Conservation (phyloP, 2,888 invertebrate species). For the Apamea sordens region DNA sequence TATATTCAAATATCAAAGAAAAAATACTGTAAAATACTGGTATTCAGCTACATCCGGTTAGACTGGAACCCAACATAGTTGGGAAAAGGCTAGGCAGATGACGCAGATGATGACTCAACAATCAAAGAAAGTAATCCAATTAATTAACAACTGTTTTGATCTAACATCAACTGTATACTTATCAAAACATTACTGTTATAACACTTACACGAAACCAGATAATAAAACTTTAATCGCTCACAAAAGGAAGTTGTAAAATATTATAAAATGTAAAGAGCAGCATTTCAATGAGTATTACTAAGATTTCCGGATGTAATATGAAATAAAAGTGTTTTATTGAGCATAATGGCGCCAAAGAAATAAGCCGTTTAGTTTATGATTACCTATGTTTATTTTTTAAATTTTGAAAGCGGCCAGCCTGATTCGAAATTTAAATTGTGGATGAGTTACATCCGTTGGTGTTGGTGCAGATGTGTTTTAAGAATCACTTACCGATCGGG, state of each 20-base stretch:
- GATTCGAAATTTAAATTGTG: constrained; percentile 48
- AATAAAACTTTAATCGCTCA: constrained; percentile 61
- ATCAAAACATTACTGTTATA: constrained; percentile 60
- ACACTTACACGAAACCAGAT: constrained; percentile 50
- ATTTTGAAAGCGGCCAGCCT: constrained; percentile 42
- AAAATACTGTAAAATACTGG: constrained; percentile 2
- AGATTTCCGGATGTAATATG: constrained; percentile 63
- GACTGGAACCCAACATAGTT: neutral
- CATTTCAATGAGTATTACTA: constrained; percentile 64
- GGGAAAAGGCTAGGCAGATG: neutral
- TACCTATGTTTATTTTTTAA: constrained; percentile 48
- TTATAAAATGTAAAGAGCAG: constrained; percentile 56
- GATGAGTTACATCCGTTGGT: constrained; percentile 38
- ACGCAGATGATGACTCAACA: constrained; percentile 1
- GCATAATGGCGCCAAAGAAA: constrained; percentile 65
- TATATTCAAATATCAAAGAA: constrained; percentile 36
- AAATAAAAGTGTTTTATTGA: constrained; percentile 68
- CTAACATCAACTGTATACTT: constrained; percentile 33
- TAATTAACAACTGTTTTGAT: constrained; percentile 54
- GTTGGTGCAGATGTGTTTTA: constrained; percentile 26
- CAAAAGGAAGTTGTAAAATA: constrained; percentile 64
- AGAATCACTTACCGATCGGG: constrained; percentile 36
- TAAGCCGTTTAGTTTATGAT: constrained; percentile 61
- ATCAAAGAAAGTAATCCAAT: constrained; percentile 41
- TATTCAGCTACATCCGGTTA: neutral